These are phyloP conservation scores for Hystrix cristata DNA, from an alignment of 2,113 vertebrate genomes.

Conservation along the genomic window DNA sequence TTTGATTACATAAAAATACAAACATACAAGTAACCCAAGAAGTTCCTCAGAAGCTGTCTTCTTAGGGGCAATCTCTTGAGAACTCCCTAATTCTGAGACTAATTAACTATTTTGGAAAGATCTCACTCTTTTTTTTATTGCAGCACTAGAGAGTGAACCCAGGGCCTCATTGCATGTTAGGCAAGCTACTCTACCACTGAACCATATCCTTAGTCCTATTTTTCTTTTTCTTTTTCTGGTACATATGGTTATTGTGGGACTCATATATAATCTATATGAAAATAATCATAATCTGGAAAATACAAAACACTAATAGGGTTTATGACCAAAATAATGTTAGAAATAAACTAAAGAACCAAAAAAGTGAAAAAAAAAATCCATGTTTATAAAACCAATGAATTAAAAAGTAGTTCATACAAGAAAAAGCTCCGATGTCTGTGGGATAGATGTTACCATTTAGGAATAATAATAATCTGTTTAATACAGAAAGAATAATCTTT, in stretches of 20 bases:
- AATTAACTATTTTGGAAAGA: constrained; percentile 33
- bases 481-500: not conserved
- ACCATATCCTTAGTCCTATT: not conserved
- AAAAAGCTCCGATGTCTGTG: constrained; percentile 38
- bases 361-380: not conserved
- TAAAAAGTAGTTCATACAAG: not conserved
- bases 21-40: constrained; percentile 21
- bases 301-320: not conserved
- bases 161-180: not conserved
- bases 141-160: not conserved
- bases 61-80: not conserved
- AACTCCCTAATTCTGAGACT: constrained; percentile 2
- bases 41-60: constrained; percentile 7
- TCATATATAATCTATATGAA: constrained; percentile 24
- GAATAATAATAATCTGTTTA: not conserved
- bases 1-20: constrained; percentile 21
- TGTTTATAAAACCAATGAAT: constrained; percentile 33
- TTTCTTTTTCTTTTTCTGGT: not conserved
- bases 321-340: constrained; percentile 15
- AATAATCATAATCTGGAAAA: constrained; percentile 48
- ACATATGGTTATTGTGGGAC: constrained; percentile 16
- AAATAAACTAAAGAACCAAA: constrained; percentile 50
- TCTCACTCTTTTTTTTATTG: not conserved
- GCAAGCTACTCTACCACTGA: not conserved
- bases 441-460: not conserved